Evolutionary conservation across 1,140 invertebrate species (phyloP).

Genomic region (Philotrypesis tridentata): DNA sequence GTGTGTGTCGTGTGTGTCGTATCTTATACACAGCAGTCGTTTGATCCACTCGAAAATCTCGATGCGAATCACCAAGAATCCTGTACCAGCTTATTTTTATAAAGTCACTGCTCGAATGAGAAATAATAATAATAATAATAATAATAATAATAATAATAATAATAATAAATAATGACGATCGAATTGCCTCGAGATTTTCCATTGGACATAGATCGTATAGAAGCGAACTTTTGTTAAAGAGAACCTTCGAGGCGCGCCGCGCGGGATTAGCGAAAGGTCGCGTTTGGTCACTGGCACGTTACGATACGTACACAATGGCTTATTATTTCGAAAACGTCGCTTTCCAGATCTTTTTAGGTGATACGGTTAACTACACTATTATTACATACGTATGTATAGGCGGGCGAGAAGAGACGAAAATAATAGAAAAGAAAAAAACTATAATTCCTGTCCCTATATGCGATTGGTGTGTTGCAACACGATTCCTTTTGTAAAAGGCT

Average conservation of each 20-base stretch:
- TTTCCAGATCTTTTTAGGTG: conserved; percentile 25
- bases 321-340: neutral
- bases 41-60: neutral
- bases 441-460: no score
- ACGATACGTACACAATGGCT: neutral
- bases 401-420: neutral
- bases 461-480: conserved; percentile 9
- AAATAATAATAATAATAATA: no score
- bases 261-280: neutral
- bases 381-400: neutral
- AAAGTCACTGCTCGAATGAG: neutral
- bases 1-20: neutral
- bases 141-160: no score
- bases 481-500: conserved; percentile 35
- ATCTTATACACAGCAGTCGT: neutral
- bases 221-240: no score
- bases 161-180: no score
- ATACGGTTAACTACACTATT: neutral
- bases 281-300: conserved; percentile 38
- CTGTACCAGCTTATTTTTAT: neutral
- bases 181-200: neutral
- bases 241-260: neutral
- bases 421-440: conserved; percentile 1
- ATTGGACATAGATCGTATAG: neutral
- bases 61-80: no score